Evolutionary conservation across 2,113 vertebrate genomes (phyloP), one percentile per base, ranked within the genome.

Genomic region (Lynx canadensis): DNA sequence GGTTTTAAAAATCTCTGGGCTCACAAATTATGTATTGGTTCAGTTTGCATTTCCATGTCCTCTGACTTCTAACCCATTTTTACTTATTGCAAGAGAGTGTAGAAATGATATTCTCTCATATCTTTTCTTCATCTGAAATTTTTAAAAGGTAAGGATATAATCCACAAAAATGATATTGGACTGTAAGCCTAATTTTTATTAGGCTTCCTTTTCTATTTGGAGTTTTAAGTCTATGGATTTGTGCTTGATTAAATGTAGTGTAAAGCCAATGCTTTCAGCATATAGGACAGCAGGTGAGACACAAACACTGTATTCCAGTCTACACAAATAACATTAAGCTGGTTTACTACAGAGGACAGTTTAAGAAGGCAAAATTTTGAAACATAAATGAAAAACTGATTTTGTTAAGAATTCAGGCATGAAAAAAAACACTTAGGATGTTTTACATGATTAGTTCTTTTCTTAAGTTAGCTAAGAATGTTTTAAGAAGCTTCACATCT

Each of bases 1-100:
- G 14, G 29, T 55, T 96, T 95, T 81, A n/a, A 73, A 80, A 79
- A 73, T 88, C 74, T 94, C 89, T 92, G 79, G 50, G n/a, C 29
- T 92, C 86, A 74, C 82, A 71, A 95, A 81, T 93, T 76, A 65
- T 38, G 31, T 52, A 48, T 71, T 95, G 31, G 66, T 82, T 96
- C 41, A 66, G 15, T 83, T 84, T 90, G 57, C 11, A 25, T 63
- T 90, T 66, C 50, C n/a, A 29, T 7, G 3, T 71, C 55, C 12
- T 38, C 55, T 52, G 29, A 27, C 29, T 93, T 55, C 74, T 41
- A 55, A 79, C 23, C 27, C 19, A 13, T 87, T 95, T 95, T n/a
- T 60, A 23, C 73, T 89, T 93, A 94, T 73, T 92, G 69, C 41
- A n/a, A 85, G 31, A 21, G 29, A 90, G 15, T 52, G 3, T 36